These are phyloP conservation scores for Neofelis nebulosa DNA, from an alignment of 2,113 vertebrate genomes.

Conservation along the genomic window DNA sequence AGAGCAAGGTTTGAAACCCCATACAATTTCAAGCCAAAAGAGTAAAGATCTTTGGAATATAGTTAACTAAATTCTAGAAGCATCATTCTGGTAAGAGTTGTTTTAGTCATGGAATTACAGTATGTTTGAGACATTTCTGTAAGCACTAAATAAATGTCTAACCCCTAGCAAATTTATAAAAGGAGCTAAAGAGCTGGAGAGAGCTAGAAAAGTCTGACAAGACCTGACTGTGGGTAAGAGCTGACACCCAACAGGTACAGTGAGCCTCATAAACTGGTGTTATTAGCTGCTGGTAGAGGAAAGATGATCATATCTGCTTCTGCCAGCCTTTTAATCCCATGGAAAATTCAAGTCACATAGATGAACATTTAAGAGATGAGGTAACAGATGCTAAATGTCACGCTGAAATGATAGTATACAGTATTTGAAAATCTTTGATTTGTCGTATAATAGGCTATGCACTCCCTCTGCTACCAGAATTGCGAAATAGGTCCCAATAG, in stretches of 20 bases:
- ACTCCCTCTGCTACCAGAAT: background rate
- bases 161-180: background rate
- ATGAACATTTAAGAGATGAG: conserved; percentile 47
- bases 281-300: background rate
- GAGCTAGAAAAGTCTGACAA: background rate
- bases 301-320: background rate
- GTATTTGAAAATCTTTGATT: conserved; percentile 61
- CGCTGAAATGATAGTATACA: conserved; percentile 40
- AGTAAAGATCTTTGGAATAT: background rate
- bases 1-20: background rate
- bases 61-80: background rate
- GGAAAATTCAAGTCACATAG: conserved; percentile 34
- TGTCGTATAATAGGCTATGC: conserved; percentile 29
- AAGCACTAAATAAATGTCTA: background rate
- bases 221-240: background rate
- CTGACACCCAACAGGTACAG: fast-evolving
- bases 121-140: background rate
- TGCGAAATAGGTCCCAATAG: background rate
- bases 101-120: background rate
- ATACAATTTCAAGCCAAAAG: background rate
- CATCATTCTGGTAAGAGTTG: background rate
- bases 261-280: background rate
- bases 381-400: conserved; percentile 65
- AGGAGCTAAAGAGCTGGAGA: background rate
- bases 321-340: conserved; percentile 17